A percentile compares a stretch with the other conserved stretches of the same genome.
Conservation (phyloP, 64 coral and sea anemone genomes). For the Montipora efflorescens region DNA sequence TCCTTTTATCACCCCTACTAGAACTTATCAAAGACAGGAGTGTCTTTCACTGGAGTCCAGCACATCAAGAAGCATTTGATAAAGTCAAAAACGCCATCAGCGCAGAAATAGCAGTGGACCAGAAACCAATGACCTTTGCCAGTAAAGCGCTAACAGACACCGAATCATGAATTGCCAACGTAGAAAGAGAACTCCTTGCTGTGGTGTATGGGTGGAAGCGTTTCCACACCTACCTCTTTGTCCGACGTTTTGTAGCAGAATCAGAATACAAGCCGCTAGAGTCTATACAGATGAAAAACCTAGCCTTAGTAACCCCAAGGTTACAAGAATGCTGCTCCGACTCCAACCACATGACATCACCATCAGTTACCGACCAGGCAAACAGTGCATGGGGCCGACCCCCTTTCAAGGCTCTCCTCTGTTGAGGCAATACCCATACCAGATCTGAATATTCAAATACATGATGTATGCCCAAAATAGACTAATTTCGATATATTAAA, state of each 20-base stretch:
- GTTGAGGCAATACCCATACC: constrained; percentile 7
- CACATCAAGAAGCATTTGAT: neutral
- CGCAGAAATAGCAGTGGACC: neutral
- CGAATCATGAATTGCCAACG: constrained; percentile 19
- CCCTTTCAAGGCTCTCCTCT: constrained; percentile 59
- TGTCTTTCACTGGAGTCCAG: neutral
- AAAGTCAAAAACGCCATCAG: neutral
- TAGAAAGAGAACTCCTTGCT: constrained; percentile 52
- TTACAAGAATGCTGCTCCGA: constrained; percentile 60
- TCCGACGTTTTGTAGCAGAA: constrained; percentile 14
- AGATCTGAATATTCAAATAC: constrained; percentile 62
- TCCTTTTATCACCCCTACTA: constrained; percentile 16
- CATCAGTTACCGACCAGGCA: too few species aligned
- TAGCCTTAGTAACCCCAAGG: constrained; percentile 11
- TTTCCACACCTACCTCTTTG: constrained; percentile 65
- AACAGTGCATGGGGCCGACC: too few species aligned
- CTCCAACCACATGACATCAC: too few species aligned
- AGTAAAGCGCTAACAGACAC: constrained; percentile 10
- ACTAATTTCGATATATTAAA: too few species aligned
- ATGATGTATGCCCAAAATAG: constrained; percentile 54
- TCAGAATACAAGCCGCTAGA: constrained; percentile 42
- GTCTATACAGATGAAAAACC: constrained; percentile 11
- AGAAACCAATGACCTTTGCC: constrained; percentile 29
- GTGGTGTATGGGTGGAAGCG: constrained; percentile 61
- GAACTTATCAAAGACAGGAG: neutral